Conservation (phyloP, 2,888 invertebrate species). For the Chorisops tibialis region DNA sequence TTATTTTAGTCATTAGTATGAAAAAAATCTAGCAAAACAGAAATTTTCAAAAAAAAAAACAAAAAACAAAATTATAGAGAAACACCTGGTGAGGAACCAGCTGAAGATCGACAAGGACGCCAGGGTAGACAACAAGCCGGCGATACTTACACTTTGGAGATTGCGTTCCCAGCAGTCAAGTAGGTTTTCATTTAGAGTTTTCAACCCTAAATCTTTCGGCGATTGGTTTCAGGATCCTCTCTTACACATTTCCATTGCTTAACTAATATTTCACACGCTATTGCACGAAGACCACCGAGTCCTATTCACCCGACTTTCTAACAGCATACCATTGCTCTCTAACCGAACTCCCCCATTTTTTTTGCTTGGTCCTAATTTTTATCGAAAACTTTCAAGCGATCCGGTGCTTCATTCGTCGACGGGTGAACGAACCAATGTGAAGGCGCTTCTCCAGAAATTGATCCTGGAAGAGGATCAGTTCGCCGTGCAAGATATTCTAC, state of each 20-base stretch:
- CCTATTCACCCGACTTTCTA: no score
- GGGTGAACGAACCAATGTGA: constrained; percentile 81
- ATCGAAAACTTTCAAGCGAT: constrained; percentile 59
- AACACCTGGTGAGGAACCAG: constrained; percentile 39
- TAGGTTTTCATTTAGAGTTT: constrained; percentile 58
- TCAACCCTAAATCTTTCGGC: no score
- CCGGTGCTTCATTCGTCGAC: constrained; percentile 83
- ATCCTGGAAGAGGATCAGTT: constrained; percentile 93
- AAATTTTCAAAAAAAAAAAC: constrained; percentile 18
- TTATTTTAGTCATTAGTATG: not conserved
- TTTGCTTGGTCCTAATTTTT: constrained; percentile 29
- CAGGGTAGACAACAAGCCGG: constrained; percentile 79
- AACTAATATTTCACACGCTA: no score
- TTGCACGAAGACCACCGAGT: no score
- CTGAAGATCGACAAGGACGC: constrained; percentile 51
- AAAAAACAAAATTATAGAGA: constrained; percentile 43
- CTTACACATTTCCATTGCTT: no score
- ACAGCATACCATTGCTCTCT: no score
- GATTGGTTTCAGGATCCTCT: no score
- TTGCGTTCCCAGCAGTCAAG: constrained; percentile 90
- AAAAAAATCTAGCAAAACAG: constrained; percentile 4
- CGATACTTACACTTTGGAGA: constrained; percentile 87
- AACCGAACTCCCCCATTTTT: no score
- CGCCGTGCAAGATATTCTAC: constrained; percentile 86
- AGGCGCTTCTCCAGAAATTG: constrained; percentile 79